phyloP scores from a whole-genome alignment of 2,888 invertebrate species.

The Callyntrura sp. region DNA sequence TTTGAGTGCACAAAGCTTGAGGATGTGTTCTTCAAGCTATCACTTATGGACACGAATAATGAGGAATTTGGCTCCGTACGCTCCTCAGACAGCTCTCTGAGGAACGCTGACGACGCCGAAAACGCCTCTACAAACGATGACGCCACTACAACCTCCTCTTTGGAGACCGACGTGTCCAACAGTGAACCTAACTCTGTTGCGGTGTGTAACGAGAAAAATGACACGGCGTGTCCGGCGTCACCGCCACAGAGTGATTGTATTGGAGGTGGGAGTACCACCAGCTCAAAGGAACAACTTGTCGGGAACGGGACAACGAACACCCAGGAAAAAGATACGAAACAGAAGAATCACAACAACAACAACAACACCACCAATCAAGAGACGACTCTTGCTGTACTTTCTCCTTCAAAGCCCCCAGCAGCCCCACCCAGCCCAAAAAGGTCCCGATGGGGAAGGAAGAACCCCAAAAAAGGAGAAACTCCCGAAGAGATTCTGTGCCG shows the following conservation, averaged over 20 bases:
- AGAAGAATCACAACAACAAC: not conserved
- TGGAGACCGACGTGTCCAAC: constrained; percentile 25
- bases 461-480: not conserved
- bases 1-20: constrained; percentile 94
- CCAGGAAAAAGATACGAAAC: not conserved
- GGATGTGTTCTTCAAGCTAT: constrained; percentile 96
- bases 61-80: constrained; percentile 59
- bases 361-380: not conserved
- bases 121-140: constrained; percentile 34
- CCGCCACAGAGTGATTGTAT: not conserved
- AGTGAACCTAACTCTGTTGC: constrained; percentile 62
- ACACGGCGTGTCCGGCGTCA: no score
- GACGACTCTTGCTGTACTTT: no score
- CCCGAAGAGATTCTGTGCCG: not conserved
- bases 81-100: not conserved
- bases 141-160: not conserved
- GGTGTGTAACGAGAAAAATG: constrained; percentile 50
- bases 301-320: not conserved
- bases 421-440: not conserved
- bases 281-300: constrained; percentile 49
- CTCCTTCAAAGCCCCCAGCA: not conserved
- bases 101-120: constrained; percentile 46
- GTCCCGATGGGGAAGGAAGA: not conserved
- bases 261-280: not conserved
- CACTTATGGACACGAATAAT: constrained; percentile 84